Conservation (phyloP, 1,140 invertebrate genomes). For the Tenebrio molitor region DNA sequence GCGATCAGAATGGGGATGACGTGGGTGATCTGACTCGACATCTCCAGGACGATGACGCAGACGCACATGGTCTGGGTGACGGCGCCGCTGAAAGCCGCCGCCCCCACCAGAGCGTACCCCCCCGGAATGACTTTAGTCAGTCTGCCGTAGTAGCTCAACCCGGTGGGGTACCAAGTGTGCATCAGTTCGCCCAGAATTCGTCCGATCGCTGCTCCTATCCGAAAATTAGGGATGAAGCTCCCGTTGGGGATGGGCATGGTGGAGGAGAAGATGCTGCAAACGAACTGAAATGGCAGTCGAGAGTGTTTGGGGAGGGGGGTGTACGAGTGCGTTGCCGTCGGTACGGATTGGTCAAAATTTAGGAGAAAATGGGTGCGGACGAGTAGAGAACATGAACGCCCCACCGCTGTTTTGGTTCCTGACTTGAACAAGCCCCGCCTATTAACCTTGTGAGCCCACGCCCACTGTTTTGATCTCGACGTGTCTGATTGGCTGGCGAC, state of each 20-base stretch:
- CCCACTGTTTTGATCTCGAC: no score
- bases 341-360: no score
- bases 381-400: no score
- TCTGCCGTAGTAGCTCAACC: constrained; percentile 84
- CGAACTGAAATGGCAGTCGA: constrained; percentile 77
- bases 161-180: constrained; percentile 87
- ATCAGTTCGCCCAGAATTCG: constrained; percentile 92
- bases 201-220: constrained; percentile 94
- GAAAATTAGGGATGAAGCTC: constrained; percentile 95
- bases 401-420: no score
- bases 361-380: no score
- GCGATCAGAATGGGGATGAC: constrained; percentile 96
- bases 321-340: no score
- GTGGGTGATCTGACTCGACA: constrained; percentile 92
- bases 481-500: no score
- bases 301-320: no score
- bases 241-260: constrained; percentile 96
- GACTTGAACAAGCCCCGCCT: no score
- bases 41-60: constrained; percentile 97
- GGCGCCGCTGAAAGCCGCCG: constrained; percentile 94
- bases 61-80: constrained; percentile 98
- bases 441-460: no score
- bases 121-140: constrained; percentile 92
- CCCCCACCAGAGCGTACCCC: constrained; percentile 91
- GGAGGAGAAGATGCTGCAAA: constrained; percentile 92